Evolutionary conservation across 2,113 vertebrate genomes (phyloP), one percentile per base, ranked within the genome.

Genomic region (Syngnathus typhle): DNA sequence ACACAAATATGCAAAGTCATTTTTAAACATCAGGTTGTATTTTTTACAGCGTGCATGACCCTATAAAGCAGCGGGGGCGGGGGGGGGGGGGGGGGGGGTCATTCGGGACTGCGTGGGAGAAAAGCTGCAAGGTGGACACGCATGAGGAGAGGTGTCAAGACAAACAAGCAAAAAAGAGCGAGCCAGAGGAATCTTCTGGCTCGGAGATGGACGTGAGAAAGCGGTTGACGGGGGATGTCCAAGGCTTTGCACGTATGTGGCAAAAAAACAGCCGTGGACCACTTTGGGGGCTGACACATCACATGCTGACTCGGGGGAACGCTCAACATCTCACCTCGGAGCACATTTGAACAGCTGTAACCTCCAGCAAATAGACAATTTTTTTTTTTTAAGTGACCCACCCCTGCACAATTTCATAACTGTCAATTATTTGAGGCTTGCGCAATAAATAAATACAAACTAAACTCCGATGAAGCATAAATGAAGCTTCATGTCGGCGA

Each of bases 121-220:
- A 32, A 32, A 32, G 27, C 27, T 32, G 27, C 27, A 32, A 32
- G 27, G 27, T 32, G 27, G 39, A 38, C 37, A 21, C 32, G 51
- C 38, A 56, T 52, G 19, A 2, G 9, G 69, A 70, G 68, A 67
- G 55, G 68, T 62, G 61, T 77, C 47, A 83, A 80, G 71, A 74
- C 64, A 84, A 87, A 86, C 72, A 79, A 64, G 77, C 75, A 70
- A 37, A 27, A 62, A 49, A n/a, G 37, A 59, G 73, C 62, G 51
- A 70, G 65, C 38, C 69, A 75, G 67, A 64, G 60, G 59, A 82
- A 70, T 77, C 79, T 27, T 62, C 23, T 58, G 43, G 64, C 52
- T 16, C 46, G 61, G 36, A 64, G 66, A 66, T 52, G 61, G 71
- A 68, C 56, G 64, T 16, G 51, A 67, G 32, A 59, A 70, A 21